Conservation (phyloP, 2,797 vertebrate genomes). For the Nannoperca obscura region DNA sequence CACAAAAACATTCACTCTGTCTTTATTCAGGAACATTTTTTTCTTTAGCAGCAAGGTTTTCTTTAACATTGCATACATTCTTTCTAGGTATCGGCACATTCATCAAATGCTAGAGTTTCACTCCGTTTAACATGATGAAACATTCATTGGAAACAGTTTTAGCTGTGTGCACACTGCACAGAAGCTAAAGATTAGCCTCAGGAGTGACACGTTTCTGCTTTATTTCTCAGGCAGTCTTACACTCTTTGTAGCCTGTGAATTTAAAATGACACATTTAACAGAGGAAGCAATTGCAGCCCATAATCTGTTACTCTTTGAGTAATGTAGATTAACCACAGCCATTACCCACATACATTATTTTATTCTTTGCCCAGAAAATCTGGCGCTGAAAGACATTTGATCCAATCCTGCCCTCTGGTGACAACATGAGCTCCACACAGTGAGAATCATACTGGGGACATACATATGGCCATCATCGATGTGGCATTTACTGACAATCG, state of each 20-base stretch:
- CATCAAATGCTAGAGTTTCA: not conserved
- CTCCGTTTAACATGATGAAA: constrained; percentile 1
- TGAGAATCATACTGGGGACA: not conserved
- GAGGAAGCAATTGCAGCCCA: not conserved
- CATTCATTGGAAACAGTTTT: constrained; percentile 1
- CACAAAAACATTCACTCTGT: not conserved
- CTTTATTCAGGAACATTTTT: not conserved
- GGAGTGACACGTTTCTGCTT: not conserved
- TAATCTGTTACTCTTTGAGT: not conserved
- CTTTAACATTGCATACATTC: not conserved
- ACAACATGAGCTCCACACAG: not conserved
- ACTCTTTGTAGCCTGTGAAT: not conserved
- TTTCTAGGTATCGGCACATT: not conserved
- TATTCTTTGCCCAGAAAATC: not conserved
- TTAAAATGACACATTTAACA: constrained; percentile 5
- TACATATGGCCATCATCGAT: not conserved
- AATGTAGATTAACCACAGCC: not conserved
- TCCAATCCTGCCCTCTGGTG: constrained; percentile 67
- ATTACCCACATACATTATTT: not conserved
- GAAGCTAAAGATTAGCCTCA: not conserved
- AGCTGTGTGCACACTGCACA: constrained; percentile 6
- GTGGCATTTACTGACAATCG: not conserved
- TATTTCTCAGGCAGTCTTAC: not conserved
- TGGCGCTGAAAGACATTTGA: not conserved
- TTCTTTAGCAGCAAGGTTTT: not conserved